Evolutionary conservation across 1,140 invertebrate genomes (phyloP).

Genomic region (Drosophila funebris): DNA sequence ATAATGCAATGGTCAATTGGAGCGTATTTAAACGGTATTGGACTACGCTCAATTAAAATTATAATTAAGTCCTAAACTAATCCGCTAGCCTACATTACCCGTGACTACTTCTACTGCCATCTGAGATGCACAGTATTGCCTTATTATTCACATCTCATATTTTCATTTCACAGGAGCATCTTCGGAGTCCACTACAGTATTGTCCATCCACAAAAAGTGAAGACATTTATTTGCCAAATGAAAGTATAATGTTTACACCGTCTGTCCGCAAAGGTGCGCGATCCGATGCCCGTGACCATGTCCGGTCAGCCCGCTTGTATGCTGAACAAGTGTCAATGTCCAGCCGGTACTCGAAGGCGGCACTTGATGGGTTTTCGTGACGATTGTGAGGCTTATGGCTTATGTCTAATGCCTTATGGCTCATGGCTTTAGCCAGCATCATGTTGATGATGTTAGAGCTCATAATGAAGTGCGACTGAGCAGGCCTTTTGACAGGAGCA

Average conservation of each 20-base stretch:
- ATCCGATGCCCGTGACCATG: slow-evolving; percentile 25
- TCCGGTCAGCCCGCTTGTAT: slow-evolving; percentile 29
- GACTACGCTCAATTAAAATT: slow-evolving; percentile 68
- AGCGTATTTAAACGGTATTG: slow-evolving; percentile 73
- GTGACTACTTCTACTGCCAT: not conserved
- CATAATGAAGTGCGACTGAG: slow-evolving; percentile 71
- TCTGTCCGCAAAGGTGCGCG: not conserved
- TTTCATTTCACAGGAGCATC: slow-evolving; percentile 42
- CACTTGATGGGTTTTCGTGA: slow-evolving; percentile 75
- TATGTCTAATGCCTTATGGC: slow-evolving; percentile 27
- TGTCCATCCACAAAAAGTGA: not conserved
- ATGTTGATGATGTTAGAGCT: slow-evolving; percentile 58
- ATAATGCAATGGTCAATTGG: too few relatives aligned
- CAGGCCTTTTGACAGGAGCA: slow-evolving; percentile 75
- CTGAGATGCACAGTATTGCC: slow-evolving; percentile 1
- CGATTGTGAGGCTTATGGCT: slow-evolving; percentile 59
- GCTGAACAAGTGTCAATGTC: slow-evolving; percentile 75
- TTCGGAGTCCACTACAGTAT: not conserved
- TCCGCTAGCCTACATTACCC: not conserved
- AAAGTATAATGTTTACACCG: slow-evolving; percentile 55
- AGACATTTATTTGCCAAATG: slow-evolving; percentile 52
- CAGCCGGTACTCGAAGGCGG: slow-evolving; percentile 61
- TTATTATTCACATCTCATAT: not conserved
- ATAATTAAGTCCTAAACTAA: slow-evolving; percentile 55
- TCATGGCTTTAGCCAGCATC: slow-evolving; percentile 30